Evolutionary conservation across 2,888 invertebrate genomes (phyloP).

Genomic region (Prosapia bicincta): DNA sequence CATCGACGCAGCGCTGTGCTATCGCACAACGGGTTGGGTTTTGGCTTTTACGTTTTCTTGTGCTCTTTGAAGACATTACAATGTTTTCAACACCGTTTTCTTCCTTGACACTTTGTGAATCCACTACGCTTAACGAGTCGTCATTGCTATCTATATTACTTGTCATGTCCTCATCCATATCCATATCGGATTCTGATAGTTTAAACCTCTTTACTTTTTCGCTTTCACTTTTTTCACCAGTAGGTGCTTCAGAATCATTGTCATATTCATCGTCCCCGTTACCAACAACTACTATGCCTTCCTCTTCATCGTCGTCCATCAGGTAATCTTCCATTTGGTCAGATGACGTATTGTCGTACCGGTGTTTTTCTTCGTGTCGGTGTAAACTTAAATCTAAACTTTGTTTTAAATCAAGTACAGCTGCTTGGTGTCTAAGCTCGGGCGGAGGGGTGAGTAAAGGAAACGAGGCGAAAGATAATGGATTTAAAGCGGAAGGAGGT

Average conservation of each 20-base stretch:
- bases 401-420: conserved; percentile 62
- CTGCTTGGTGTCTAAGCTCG: conserved; percentile 47
- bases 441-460: conserved; percentile 65
- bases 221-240: conserved; percentile 39
- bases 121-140: conserved; percentile 55
- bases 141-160: conserved; percentile 64
- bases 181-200: conserved; percentile 53
- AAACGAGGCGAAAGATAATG: conserved; percentile 74
- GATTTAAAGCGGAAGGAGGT: conserved; percentile 61
- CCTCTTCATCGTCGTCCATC: conserved; percentile 61
- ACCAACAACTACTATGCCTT: conserved; percentile 70
- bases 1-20: conserved; percentile 48
- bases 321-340: conserved; percentile 47
- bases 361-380: conserved; percentile 49
- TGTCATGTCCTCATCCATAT: conserved; percentile 53
- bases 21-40: conserved; percentile 81
- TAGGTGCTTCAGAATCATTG: conserved; percentile 44
- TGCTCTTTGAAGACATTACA: conserved; percentile 56
- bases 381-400: conserved; percentile 55
- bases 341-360: conserved; percentile 45
- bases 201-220: conserved; percentile 55
- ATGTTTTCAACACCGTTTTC: conserved; percentile 50
- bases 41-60: conserved; percentile 82
- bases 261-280: conserved; percentile 61
- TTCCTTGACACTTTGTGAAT: conserved; percentile 52